Percentiles rank a stretch among this genome's conserved stretches.
These are phyloP conservation scores for Rhynchophorus ferrugineus DNA, from an alignment of 1,140 invertebrate genomes.

Conservation along the genomic window DNA sequence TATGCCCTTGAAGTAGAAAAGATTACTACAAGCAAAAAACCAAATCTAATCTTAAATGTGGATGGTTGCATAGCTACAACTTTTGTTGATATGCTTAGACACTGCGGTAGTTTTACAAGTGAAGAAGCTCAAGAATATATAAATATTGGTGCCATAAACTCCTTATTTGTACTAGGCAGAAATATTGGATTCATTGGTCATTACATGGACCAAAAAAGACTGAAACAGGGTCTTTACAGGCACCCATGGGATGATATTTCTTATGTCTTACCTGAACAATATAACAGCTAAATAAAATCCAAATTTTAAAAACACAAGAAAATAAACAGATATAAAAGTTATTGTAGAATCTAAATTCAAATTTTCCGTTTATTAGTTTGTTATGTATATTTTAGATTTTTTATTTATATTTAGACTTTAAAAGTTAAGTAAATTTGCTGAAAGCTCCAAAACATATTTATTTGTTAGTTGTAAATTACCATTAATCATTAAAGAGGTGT, in stretches of 20 bases:
- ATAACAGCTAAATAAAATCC: conserved; percentile 36
- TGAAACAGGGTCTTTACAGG: conserved; percentile 98
- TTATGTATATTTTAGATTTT: too few relatives aligned
- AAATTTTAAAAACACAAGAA: too few relatives aligned
- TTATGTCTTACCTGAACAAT: conserved; percentile 84
- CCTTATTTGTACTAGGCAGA: conserved; percentile 94
- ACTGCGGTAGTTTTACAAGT: conserved; percentile 88
- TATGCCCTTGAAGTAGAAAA: conserved; percentile 98
- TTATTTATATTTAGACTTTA: too few relatives aligned
- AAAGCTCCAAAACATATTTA: too few relatives aligned
- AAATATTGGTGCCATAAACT: conserved; percentile 96
- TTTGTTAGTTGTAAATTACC: too few relatives aligned
- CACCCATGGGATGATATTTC: conserved; percentile 99
- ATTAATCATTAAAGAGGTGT: too few relatives aligned
- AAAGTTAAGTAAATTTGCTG: too few relatives aligned
- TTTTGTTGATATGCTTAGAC: conserved; percentile 93
- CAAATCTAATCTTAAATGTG: conserved; percentile 98
- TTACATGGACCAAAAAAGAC: conserved; percentile 95
- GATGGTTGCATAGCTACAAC: conserved; percentile 96
- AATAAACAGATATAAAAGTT: too few relatives aligned
- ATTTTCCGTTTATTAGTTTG: too few relatives aligned
- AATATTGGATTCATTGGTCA: conserved; percentile 99
- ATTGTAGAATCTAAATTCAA: too few relatives aligned
- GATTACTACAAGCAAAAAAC: conserved; percentile 98
- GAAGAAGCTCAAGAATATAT: conserved; percentile 98